Conservation (phyloP, 2,888 invertebrate genomes). For the Pterostichus niger region DNA sequence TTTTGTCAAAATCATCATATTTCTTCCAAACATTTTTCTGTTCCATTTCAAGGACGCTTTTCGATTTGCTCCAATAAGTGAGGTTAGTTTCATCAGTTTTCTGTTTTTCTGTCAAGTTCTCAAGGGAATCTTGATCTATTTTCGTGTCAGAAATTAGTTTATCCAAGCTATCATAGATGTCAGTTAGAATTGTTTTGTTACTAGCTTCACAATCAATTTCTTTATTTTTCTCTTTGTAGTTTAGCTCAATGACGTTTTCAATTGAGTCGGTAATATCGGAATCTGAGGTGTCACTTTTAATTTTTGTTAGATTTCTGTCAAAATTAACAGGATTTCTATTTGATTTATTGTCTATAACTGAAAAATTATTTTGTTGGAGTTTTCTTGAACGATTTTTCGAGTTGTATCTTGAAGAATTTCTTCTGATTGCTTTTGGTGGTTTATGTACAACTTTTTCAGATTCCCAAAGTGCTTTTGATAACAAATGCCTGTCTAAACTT, state of each 20-base stretch:
- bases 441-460: constrained; percentile 83
- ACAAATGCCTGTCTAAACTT: constrained; percentile 76
- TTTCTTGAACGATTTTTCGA: constrained; percentile 55
- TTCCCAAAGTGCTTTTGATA: constrained; percentile 75
- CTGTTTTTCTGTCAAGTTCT: constrained; percentile 71
- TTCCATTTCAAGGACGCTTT: constrained; percentile 73
- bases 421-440: constrained; percentile 85
- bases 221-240: constrained; percentile 75
- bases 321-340: constrained; percentile 55
- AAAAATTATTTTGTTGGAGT: constrained; percentile 61
- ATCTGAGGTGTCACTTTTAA: neutral
- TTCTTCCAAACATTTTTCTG: constrained; percentile 70
- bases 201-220: constrained; percentile 74
- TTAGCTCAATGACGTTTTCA: constrained; percentile 75
- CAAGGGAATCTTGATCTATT: constrained; percentile 74
- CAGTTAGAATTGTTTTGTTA: constrained; percentile 71
- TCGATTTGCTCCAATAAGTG: constrained; percentile 49
- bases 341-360: constrained; percentile 24
- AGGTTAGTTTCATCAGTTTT: constrained; percentile 69
- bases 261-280: constrained; percentile 55
- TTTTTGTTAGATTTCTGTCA: constrained; percentile 54
- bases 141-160: constrained; percentile 72
- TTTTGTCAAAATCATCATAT: constrained; percentile 64
- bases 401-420: constrained; percentile 80
- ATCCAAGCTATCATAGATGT: constrained; percentile 75